These are phyloP conservation scores for Sclerodermus sp. DNA, from an alignment of 2,888 invertebrate species.

Conservation along the genomic window DNA sequence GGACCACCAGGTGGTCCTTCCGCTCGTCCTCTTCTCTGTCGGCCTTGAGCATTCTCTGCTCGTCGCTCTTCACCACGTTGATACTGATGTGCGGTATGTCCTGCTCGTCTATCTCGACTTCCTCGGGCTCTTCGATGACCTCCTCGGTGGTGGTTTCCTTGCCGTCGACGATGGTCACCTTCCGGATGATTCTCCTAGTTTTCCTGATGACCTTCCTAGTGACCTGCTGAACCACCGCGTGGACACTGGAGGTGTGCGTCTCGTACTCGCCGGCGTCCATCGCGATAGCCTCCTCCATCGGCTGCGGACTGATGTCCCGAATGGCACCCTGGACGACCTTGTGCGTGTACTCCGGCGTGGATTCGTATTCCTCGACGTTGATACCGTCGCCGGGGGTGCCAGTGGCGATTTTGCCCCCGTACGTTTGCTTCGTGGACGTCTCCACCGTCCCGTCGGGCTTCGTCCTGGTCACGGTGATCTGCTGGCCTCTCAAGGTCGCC, in stretches of 20 bases:
- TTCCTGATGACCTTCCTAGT: conserved; percentile 76
- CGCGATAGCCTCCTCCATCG: conserved; percentile 31
- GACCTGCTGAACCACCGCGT: conserved; percentile 81
- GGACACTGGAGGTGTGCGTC: conserved; percentile 72
- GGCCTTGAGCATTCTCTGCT: conserved; percentile 55
- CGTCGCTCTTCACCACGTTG: conserved; percentile 65
- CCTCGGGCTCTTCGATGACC: conserved; percentile 81
- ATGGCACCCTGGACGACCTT: conserved; percentile 63
- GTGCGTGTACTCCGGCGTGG: conserved; percentile 65
- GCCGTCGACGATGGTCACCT: conserved; percentile 78
- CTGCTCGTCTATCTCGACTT: conserved; percentile 72
- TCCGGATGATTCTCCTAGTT: conserved; percentile 74
- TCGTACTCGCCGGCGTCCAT: conserved; percentile 56
- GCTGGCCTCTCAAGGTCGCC: conserved; percentile 69
- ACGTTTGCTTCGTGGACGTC: conserved; percentile 66
- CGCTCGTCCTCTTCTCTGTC: conserved; percentile 9
- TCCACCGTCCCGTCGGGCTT: conserved; percentile 67
- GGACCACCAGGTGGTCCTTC: too few relatives aligned
- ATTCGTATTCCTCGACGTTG: conserved; percentile 68
- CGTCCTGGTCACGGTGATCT: conserved; percentile 64
- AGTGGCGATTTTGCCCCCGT: conserved; percentile 67
- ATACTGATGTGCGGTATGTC: conserved; percentile 73
- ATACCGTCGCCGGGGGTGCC: conserved; percentile 67
- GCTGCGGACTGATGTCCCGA: conserved; percentile 56
- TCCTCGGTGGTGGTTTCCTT: conserved; percentile 84